Evolutionary conservation across 2,113 vertebrate genomes (phyloP).

Genomic region (Corydoras sp.): DNA sequence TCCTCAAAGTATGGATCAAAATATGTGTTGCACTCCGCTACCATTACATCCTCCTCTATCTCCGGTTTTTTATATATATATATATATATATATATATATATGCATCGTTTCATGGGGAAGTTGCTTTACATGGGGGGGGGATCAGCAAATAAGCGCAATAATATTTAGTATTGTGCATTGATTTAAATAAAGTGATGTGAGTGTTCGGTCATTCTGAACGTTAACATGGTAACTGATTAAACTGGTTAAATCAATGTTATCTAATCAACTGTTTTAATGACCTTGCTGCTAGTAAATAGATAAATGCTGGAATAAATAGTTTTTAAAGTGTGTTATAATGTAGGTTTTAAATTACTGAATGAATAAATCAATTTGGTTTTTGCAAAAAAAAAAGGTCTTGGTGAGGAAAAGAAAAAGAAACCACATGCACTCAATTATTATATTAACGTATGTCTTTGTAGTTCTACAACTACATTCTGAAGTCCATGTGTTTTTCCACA

Average conservation of each 20-base stretch:
- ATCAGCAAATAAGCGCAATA: neutral
- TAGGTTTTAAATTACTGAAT: neutral
- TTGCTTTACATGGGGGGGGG: neutral
- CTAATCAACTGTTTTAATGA: neutral
- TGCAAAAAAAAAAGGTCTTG: neutral
- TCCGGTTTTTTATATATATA: neutral
- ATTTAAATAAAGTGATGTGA: too few relatives aligned
- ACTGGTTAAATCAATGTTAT: neutral
- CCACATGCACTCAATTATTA: neutral
- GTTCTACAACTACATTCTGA: too few relatives aligned
- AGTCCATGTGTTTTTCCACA: too few relatives aligned
- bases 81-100: neutral
- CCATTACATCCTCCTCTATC: too few relatives aligned
- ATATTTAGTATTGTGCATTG: neutral
- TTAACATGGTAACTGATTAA: neutral
- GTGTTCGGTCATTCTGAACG: too few relatives aligned
- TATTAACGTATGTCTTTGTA: too few relatives aligned
- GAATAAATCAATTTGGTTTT: neutral
- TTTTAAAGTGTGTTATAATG: neutral
- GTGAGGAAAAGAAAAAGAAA: neutral
- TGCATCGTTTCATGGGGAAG: too few relatives aligned
- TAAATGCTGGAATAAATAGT: neutral
- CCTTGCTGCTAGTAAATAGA: neutral
- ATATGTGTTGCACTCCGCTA: too few relatives aligned
- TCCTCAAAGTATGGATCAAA: too few relatives aligned